Evolutionary conservation across 2,113 vertebrate species (phyloP), one percentile per base, ranked within the genome.

Genomic region (Leuciscus idus): DNA sequence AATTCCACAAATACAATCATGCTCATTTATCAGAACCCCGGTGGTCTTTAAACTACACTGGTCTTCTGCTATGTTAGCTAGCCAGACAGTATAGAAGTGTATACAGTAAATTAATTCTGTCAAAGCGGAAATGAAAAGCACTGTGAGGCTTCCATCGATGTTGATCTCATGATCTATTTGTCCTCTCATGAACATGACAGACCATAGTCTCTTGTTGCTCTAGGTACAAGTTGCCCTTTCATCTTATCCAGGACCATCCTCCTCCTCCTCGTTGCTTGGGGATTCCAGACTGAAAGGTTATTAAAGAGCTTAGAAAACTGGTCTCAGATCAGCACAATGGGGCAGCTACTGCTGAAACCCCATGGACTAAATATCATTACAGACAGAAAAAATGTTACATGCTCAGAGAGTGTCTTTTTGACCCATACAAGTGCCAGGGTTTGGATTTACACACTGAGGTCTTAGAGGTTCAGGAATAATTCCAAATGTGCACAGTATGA

Each of bases 401-500:
- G 64, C 66, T 83, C 50, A 50, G 23, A 39, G 19, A 50, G 23
- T 46, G 46, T 26, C 12, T 66, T 30, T 39, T 77, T 85, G 74
- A 85, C 61, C 28, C 7, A 4, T 55, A 26, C 21, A 33, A 19
- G 74, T 66, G 23, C 15, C 39, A 36, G 23, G 7, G 64, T 36
- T 52, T 52, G 48, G 61, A 46, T 52, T 68, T 66, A 78, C 61
- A 52, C 61, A 66, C 23, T 26, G 10, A 64, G 21, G 73, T 30
- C 11, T 50, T 15, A 33, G 61, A 33, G 48, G 57, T 43, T 62
- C 30, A 28, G 57, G 84, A 62, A 48, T 66, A 23, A 23, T 62
- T 77, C 12, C 43, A 85, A 77, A 64, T 85, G 61, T 68, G 61
- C 57, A 84, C 52, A 76, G 39, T 64, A 76, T 55, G 72, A 57